Evolutionary conservation across 2,888 invertebrate genomes (phyloP).

Genomic region (Pheosia gnoma): DNA sequence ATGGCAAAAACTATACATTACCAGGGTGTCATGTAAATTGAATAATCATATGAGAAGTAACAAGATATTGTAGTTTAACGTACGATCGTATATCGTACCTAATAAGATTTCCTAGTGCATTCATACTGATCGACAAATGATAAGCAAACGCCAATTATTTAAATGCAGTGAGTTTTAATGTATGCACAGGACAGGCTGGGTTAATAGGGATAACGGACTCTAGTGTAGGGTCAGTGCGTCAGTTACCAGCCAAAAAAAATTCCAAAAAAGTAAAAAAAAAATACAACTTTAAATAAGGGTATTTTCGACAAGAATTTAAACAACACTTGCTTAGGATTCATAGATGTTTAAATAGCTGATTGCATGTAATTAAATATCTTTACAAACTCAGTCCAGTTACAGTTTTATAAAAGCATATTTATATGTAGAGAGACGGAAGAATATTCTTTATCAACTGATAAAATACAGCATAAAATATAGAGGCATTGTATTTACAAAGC

Average conservation of each 20-base stretch:
- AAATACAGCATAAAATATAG: no score
- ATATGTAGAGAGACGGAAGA: no score
- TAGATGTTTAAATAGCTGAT: no score
- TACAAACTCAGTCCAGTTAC: no score
- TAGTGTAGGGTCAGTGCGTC: conserved; percentile 14
- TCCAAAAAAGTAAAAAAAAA: background rate
- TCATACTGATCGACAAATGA: conserved; percentile 15
- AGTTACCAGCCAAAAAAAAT: background rate
- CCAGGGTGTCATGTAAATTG: background rate
- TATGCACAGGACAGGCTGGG: conserved; percentile 3
- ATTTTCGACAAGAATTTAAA: background rate
- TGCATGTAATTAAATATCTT: no score
- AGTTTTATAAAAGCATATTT: no score
- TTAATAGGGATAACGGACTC: conserved; percentile 21
- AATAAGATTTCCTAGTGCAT: background rate
- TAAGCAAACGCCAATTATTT: conserved; percentile 13
- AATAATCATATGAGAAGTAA: background rate
- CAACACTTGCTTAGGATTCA: no score
- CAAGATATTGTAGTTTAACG: background rate
- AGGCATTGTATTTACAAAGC: no score
- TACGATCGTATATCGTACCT: background rate
- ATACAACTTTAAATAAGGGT: no score
- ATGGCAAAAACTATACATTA: background rate
- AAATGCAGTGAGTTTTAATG: conserved; percentile 18
- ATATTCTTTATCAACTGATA: no score